These are phyloP conservation scores for Ciconia nigra DNA, from an alignment of 2,797 vertebrate genomes.

Conservation along the genomic window DNA sequence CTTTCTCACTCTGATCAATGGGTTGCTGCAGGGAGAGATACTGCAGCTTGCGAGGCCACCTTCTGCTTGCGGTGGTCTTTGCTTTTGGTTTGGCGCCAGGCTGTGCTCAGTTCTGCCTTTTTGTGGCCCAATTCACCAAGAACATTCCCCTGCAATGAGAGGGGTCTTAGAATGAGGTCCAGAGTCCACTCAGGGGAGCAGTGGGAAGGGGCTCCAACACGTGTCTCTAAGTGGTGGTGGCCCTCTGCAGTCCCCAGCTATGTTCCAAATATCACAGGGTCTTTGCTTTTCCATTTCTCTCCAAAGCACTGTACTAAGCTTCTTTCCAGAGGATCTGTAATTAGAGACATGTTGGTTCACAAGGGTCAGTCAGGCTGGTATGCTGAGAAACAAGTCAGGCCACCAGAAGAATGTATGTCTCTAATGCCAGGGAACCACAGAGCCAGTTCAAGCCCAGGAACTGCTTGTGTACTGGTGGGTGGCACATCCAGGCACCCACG, in stretches of 20 bases:
- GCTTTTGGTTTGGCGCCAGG: background rate
- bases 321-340: background rate
- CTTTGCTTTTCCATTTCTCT: background rate
- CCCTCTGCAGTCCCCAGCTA: background rate
- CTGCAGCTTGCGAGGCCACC: background rate
- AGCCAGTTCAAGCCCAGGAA: background rate
- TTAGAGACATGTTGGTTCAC: background rate
- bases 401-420: background rate
- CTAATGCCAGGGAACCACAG: background rate
- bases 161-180: background rate
- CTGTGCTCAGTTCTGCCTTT: background rate
- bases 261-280: background rate
- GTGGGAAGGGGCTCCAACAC: background rate
- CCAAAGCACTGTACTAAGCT: background rate
- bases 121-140: background rate
- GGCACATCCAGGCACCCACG: background rate
- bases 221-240: background rate
- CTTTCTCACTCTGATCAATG: background rate
- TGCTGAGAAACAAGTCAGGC: slow-evolving; percentile 4
- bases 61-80: background rate
- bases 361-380: background rate
- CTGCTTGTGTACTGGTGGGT: background rate
- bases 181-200: background rate
- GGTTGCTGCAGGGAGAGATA: background rate
- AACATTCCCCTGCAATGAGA: background rate